Conservation (phyloP, 2,888 invertebrate species). For the Meandrusa payeni region DNA sequence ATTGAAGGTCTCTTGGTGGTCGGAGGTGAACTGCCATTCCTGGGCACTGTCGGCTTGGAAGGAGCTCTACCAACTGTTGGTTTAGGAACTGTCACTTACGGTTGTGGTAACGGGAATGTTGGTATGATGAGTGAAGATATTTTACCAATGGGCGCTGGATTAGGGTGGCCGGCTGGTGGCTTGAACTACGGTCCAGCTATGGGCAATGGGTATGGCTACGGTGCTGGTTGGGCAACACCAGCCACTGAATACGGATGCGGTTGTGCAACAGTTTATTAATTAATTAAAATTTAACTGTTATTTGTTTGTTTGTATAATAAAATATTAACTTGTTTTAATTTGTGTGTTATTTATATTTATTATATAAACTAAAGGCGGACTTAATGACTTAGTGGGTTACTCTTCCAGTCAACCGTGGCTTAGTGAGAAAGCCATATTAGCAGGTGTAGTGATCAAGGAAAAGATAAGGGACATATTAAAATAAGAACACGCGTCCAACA, state of each 20-base stretch:
- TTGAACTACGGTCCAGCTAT: background rate
- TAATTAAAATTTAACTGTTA: too few species aligned
- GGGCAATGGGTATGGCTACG: conserved; percentile 1
- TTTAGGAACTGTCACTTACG: conserved; percentile 33
- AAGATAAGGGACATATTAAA: too few species aligned
- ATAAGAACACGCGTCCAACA: too few species aligned
- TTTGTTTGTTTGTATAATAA: too few species aligned
- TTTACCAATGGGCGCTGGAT: background rate
- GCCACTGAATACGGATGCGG: background rate
- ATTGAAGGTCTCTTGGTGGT: conserved; percentile 4
- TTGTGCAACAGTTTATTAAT: conserved; percentile 1
- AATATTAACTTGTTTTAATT: too few species aligned
- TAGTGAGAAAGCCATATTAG: too few species aligned
- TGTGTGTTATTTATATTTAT: too few species aligned
- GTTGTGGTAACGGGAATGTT: conserved; percentile 22
- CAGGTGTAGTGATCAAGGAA: too few species aligned
- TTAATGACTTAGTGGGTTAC: too few species aligned
- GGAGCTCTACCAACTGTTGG: conserved; percentile 38
- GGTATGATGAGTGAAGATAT: conserved; percentile 7
- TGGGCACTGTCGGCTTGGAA: conserved; percentile 41
- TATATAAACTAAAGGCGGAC: too few species aligned
- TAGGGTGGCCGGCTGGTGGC: background rate
- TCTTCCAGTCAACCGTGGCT: too few species aligned
- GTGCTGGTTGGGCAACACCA: background rate
- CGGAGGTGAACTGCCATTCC: conserved; percentile 28